These are phyloP conservation scores for Sesia bembeciformis DNA, from an alignment of 2,888 invertebrate species.

Conservation along the genomic window DNA sequence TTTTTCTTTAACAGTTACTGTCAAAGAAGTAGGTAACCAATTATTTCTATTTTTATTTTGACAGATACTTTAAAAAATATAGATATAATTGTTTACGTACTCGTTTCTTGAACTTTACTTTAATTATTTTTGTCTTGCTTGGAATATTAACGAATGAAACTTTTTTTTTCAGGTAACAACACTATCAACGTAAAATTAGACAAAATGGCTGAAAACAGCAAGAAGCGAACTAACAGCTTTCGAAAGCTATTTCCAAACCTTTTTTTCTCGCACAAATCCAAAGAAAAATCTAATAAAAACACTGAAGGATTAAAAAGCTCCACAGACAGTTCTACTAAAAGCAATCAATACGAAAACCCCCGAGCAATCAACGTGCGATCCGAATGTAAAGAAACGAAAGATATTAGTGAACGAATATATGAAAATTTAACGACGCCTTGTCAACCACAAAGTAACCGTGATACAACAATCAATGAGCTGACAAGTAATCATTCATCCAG, in stretches of 20 bases:
- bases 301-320: constrained; percentile 13
- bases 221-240: constrained; percentile 52
- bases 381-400: constrained; percentile 20
- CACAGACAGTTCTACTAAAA: constrained; percentile 16
- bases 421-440: constrained; percentile 37
- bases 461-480: constrained; percentile 15
- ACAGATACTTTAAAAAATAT: too few species aligned
- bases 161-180: neutral
- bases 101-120: too few species aligned
- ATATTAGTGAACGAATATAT: constrained; percentile 46
- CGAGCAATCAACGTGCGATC: constrained; percentile 26
- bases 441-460: neutral
- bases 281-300: constrained; percentile 40
- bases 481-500: constrained; percentile 50
- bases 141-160: too few species aligned
- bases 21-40: too few species aligned
- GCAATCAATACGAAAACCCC: constrained; percentile 53
- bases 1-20: too few species aligned
- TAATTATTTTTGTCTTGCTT: too few species aligned
- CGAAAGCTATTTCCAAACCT: constrained; percentile 51
- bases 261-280: constrained; percentile 48
- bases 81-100: too few species aligned
- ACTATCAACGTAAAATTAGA: constrained; percentile 16
- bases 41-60: too few species aligned
- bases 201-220: constrained; percentile 45